Base-by-base conservation (phyloP, 2,113 vertebrate genomes). In the Podarcis cretensis region DNA sequence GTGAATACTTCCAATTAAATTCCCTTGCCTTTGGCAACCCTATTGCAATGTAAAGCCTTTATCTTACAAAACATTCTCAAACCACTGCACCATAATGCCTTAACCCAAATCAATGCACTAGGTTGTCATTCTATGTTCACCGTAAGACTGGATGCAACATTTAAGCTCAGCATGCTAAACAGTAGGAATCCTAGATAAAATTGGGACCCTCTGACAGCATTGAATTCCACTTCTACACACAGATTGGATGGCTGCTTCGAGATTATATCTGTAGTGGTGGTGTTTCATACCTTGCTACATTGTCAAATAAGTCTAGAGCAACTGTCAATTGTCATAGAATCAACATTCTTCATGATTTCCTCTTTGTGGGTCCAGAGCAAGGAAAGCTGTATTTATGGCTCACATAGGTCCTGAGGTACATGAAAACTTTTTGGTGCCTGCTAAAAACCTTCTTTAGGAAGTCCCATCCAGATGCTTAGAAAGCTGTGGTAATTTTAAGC, bases 1-100 rank as follows among this genome's bases (percentile, higher is more conserved):
- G 89, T 75, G 88, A 88, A 91, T 90, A 87, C 30, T 1, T 69
- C 13, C 2, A 68, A 87, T 93, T 84, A 90, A 93, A 90, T 88
- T 89, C 89, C 35, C 73, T 35, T 75, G 40, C 87, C 79, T 89
- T 87, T 89, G 93, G 89, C 4, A 91, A 40, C 43, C 84, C 86
- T 40, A 3, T 54, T 78, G 89, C 81, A 84, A 37, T 54, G 63
- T 54, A 66, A 88, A 48, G 37, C 30, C 57, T 54, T 66, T 32
- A 35, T 30, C n/a, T 69, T 65, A 77, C 21, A 54, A 68, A 37
- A 32, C 6, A 35, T 8, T 68, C 68, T 75, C 57, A 83, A 87
- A 66, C 35, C 30, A 66, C 21, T 1, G 4, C n/a, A 25, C 13
- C 40, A 30, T 27, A 37, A 77, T 6, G 66, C 21, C 35, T 68